Evolutionary conservation across 2,888 invertebrate genomes (phyloP).

Genomic region (Noctua pronuba): DNA sequence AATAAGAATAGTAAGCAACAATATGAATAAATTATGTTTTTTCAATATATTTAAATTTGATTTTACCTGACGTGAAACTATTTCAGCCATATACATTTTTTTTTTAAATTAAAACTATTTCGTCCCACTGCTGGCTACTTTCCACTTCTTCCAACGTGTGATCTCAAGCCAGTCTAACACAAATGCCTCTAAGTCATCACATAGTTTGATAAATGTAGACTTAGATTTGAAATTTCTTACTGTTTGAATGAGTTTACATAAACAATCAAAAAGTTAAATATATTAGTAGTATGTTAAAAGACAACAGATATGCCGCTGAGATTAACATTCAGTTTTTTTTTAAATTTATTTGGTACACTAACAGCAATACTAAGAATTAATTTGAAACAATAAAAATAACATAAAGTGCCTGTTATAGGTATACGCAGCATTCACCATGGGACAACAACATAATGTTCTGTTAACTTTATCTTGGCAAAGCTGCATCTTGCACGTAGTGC

Average conservation of each 20-base stretch:
- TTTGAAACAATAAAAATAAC: no score
- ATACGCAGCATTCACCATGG: no score
- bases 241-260: neutral
- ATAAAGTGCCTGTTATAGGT: no score
- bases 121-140: neutral
- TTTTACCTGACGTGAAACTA: neutral
- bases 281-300: neutral
- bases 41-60: neutral
- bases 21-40: neutral
- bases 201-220: neutral
- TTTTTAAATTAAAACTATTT: neutral
- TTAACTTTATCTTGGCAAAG: slow-evolving; percentile 17
- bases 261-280: neutral
- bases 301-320: neutral
- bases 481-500: slow-evolving; percentile 17
- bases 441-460: no score
- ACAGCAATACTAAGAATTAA: no score
- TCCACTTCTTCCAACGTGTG: neutral
- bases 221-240: neutral
- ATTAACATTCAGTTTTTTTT: slow-evolving; percentile 1
- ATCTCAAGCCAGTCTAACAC: neutral
- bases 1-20: neutral
- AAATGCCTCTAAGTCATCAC: neutral
- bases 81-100: neutral
- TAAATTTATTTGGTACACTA: no score